phyloP scores from a whole-genome alignment of 2,888 invertebrate species.

The Euproctis similis region DNA sequence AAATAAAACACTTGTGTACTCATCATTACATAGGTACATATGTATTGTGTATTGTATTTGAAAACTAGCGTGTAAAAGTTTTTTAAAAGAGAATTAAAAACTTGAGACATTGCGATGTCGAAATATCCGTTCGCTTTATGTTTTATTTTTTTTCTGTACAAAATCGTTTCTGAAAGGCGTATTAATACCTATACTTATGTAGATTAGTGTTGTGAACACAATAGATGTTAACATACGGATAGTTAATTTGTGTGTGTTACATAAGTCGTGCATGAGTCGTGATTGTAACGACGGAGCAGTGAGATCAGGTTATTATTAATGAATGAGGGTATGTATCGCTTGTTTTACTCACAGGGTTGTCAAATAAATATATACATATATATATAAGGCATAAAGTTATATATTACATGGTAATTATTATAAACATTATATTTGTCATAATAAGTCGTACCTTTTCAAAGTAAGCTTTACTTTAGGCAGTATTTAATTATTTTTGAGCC shows the following conservation, averaged over 20 bases:
- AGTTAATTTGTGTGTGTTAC: constrained; percentile 65
- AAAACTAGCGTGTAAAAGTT: constrained; percentile 35
- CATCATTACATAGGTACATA: constrained; percentile 26
- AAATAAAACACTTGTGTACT: constrained; percentile 23
- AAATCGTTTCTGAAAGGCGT: constrained; percentile 68
- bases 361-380: too few relatives aligned
- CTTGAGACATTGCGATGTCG: constrained; percentile 34
- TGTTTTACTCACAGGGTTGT: too few relatives aligned
- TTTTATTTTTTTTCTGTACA: constrained; percentile 64
- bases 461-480: too few relatives aligned
- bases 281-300: constrained; percentile 57
- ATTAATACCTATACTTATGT: constrained; percentile 75
- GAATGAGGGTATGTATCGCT: constrained; percentile 59
- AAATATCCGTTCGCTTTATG: constrained; percentile 45
- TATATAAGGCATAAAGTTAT: too few relatives aligned
- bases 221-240: constrained; percentile 62
- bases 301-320: constrained; percentile 62
- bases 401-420: too few relatives aligned
- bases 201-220: constrained; percentile 62
- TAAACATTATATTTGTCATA: too few relatives aligned
- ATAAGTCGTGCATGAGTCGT: constrained; percentile 59
- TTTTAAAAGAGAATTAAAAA: too few relatives aligned
- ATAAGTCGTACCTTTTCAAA: too few relatives aligned
- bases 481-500: too few relatives aligned
- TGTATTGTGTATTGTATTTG: constrained; percentile 61